These are phyloP conservation scores for Plebejus anna DNA, from an alignment of 2,888 invertebrate genomes.

Conservation along the genomic window DNA sequence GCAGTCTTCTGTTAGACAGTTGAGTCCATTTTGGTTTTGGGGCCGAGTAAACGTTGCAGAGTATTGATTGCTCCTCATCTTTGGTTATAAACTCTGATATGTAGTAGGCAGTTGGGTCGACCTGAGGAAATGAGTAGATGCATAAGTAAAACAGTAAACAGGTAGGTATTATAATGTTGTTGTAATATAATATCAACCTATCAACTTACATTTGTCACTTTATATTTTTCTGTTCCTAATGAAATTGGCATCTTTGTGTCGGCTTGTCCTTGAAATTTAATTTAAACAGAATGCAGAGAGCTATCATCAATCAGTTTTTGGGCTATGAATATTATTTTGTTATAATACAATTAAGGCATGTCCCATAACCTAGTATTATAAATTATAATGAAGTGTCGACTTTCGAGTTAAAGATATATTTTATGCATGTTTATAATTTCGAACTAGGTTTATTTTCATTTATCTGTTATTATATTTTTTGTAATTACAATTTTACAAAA, in stretches of 20 bases:
- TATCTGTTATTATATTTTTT: no score
- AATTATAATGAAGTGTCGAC: neutral
- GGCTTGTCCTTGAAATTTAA: neutral
- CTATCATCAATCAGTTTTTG: neutral
- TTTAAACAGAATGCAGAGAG: no score
- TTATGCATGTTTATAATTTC: no score
- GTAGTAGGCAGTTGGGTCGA: constrained; percentile 85
- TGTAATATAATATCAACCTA: no score
- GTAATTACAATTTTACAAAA: neutral
- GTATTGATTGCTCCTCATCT: constrained; percentile 85
- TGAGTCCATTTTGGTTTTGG: constrained; percentile 98
- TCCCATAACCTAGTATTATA: neutral
- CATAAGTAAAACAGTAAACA: neutral
- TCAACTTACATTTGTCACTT: constrained; percentile 38
- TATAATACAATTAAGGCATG: neutral
- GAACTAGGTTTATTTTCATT: no score
- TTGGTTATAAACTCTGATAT: constrained; percentile 91
- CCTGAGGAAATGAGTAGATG: constrained; percentile 48
- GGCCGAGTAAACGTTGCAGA: constrained; percentile 86
- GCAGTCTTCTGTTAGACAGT: constrained; percentile 92
- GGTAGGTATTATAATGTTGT: no score
- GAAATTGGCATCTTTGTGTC: constrained; percentile 6
- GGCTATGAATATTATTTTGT: neutral
- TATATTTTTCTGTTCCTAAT: constrained; percentile 33
- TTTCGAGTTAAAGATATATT: neutral